phyloP scores from a whole-genome alignment of 2,797 vertebrate species.

The Pitangus sulphuratus region DNA sequence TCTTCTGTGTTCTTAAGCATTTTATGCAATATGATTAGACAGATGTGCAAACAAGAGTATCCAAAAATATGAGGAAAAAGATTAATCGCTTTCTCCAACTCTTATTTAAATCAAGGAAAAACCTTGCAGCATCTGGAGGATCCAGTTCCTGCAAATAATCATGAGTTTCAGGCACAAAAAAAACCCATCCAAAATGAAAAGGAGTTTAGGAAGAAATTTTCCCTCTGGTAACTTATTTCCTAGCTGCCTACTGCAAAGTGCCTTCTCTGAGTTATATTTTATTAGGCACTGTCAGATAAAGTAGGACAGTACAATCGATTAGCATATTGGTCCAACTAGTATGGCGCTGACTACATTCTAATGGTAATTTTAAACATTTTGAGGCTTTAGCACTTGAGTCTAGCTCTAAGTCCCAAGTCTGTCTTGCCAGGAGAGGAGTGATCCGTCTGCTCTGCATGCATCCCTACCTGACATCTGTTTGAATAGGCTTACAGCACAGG shows the following conservation, averaged over 20 bases:
- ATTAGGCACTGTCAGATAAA: neutral
- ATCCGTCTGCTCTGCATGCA: neutral
- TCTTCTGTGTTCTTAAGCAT: constrained; percentile 31
- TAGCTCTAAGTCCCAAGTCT: neutral
- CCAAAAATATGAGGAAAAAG: neutral
- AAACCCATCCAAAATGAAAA: neutral
- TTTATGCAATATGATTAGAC: constrained; percentile 18
- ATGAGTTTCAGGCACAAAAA: neutral
- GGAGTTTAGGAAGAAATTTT: neutral
- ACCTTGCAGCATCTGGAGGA: neutral
- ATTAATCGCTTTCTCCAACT: neutral
- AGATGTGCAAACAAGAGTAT: constrained; percentile 46
- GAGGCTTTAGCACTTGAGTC: neutral
- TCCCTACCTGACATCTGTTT: neutral
- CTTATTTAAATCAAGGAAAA: neutral
- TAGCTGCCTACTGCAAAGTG: neutral
- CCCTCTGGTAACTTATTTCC: neutral
- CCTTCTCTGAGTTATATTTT: neutral
- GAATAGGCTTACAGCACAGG: neutral
- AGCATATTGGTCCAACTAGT: neutral
- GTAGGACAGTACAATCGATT: neutral
- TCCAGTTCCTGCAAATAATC: neutral
- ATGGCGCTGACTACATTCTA: neutral
- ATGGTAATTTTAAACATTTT: constrained; percentile 8
- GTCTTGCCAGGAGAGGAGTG: neutral